phyloP scores from a whole-genome alignment of 2,113 vertebrate genomes.

The Syngnathus scovelli region DNA sequence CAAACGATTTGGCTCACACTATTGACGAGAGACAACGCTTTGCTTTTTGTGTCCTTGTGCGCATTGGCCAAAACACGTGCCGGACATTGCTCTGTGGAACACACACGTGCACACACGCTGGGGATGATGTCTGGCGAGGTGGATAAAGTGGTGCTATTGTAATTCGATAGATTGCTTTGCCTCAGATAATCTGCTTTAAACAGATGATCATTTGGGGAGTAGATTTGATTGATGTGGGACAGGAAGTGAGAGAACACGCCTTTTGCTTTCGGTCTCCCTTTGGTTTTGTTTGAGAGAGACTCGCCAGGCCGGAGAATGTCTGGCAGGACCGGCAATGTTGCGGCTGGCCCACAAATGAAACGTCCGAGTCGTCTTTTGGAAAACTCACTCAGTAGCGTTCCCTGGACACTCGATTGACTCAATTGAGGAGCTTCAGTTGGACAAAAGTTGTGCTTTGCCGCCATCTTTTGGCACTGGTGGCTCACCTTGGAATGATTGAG shows the following conservation, averaged over 20 bases:
- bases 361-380: conserved; percentile 2
- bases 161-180: conserved; percentile 75
- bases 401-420: too few species aligned
- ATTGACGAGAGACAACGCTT: neutral
- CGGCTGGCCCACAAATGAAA: conserved; percentile 38
- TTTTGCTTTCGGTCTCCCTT: conserved; percentile 20
- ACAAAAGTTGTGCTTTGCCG: too few species aligned
- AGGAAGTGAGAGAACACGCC: conserved; percentile 26
- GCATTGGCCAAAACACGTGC: conserved; percentile 42
- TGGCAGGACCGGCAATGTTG: conserved; percentile 37
- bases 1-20: conserved; percentile 36
- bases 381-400: neutral
- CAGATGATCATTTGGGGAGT: conserved; percentile 75
- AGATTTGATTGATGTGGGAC: conserved; percentile 72
- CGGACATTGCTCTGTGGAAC: conserved; percentile 49
- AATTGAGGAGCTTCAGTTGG: neutral
- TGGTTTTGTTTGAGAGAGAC: conserved; percentile 8
- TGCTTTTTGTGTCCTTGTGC: conserved; percentile 24
- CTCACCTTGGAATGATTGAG: neutral
- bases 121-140: conserved; percentile 70
- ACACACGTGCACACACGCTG: conserved; percentile 41
- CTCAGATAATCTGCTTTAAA: conserved; percentile 74
- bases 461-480: too few species aligned
- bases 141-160: conserved; percentile 75
- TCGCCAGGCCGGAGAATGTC: conserved; percentile 22